These are phyloP conservation scores for Desoria tigrina DNA, from an alignment of 2,888 invertebrate species.

Conservation along the genomic window DNA sequence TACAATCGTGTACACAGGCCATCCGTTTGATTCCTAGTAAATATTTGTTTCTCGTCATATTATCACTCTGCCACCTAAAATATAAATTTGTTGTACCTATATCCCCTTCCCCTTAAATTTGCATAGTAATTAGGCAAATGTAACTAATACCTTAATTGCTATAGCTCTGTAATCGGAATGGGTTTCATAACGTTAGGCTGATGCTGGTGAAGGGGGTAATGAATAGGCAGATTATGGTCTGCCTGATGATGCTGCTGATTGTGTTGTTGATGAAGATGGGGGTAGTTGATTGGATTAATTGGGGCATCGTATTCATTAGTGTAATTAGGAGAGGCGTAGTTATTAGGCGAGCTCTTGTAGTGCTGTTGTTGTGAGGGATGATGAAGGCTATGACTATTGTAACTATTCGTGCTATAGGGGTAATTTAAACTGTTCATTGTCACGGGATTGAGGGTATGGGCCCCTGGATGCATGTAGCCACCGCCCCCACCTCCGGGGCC, in stretches of 20 bases:
- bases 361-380: constrained; percentile 35
- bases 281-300: constrained; percentile 46
- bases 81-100: too few relatives aligned
- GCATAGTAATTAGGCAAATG: too few relatives aligned
- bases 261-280: constrained; percentile 26
- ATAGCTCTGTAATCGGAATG: constrained; percentile 52
- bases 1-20: too few relatives aligned
- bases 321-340: constrained; percentile 48
- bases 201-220: constrained; percentile 43
- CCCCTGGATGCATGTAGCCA: constrained; percentile 19
- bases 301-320: constrained; percentile 51
- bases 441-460: constrained; percentile 40
- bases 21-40: too few relatives aligned
- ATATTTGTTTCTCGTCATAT: too few relatives aligned
- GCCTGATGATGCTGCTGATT: constrained; percentile 25
- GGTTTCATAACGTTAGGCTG: constrained; percentile 41
- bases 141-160: constrained; percentile 48
- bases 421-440: constrained; percentile 47
- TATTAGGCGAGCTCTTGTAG: constrained; percentile 35
- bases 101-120: too few relatives aligned
- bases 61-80: too few relatives aligned
- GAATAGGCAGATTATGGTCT: constrained; percentile 45
- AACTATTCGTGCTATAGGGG: constrained; percentile 38
- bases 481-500: constrained; percentile 31
- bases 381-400: constrained; percentile 40